Base-by-base conservation (phyloP, 2,888 invertebrate genomes). In the Cryptocheilus praepositus region DNA sequence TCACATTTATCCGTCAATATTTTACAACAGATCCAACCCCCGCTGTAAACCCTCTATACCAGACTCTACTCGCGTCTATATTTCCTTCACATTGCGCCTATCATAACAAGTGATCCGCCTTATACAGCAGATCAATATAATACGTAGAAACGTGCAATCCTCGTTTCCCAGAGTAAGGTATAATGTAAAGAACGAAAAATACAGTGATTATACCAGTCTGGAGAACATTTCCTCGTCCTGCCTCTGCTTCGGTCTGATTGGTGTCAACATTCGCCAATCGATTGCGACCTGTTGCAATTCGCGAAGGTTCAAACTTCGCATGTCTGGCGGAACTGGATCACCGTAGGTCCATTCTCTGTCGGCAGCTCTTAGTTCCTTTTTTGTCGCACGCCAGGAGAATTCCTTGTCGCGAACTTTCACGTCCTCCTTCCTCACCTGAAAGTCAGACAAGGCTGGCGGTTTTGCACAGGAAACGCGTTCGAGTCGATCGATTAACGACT, bases 241-340 rank as follows among this genome's bases (percentile, higher is more conserved):
- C 83, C 95, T 95, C 36, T 92, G 92, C 87, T 96, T 96, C 0
- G 97, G 97, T 79, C 96, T 90, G 28, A 95, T 88, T n/a, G 95
- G 94, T 15, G 97, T 97, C 64, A 97, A 90, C 97, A 97, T 97
- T 88, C 95, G 93, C 97, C 97, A 97, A 85, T 96, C 96, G 71
- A 97, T 97, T 45, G 95, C 93, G 18, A 97, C 96, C 11, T 93
- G 91, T 81, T 95, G 95, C 57, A 97, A 89, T 81, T 97, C 96
- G 56, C 92, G 92, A 79, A 95, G 91, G 83, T 93, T 93, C 51
- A 95, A 90, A 11, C 91, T 90, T 79, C 91, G 92, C 96, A 97
- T 96, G 87, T 96, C 96, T 0, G 91, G 90, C 1, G 97, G 96
- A 73, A 96, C 90, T 0, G 97, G 96, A 89, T 97, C 94, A 80